Base-by-base conservation (phyloP, 1,140 invertebrate genomes). In the Drosophila burlai region DNA sequence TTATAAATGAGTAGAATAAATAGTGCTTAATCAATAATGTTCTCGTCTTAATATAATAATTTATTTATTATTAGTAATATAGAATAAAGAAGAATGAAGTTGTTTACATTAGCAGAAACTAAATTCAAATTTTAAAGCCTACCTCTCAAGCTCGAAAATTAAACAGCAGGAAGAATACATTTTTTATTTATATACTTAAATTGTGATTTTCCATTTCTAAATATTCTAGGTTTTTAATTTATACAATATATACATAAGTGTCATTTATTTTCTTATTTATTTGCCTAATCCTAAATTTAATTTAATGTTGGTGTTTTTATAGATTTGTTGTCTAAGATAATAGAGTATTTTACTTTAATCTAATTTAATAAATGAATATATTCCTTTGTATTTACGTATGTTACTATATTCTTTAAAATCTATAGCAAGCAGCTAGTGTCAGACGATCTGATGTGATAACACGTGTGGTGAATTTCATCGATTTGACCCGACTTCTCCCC, bases 341-440 rank as follows among this genome's bases (percentile, higher is more conserved):
- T 13, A 15, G 5, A 46, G 13, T 8, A 34, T 4, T 11, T 18
- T 2, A 21, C 3, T 3, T 24, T 24, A 15, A 21, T 47, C 24
- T 24, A 2, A 4, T 18, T 26, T 16, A 1, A 8, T 16, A 16
- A 9, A 26, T 15, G 13, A 5, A 45, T 11, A 3, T 13, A 9
- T 15, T 21, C 2, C 2, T 7, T 13, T 7, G 5, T 21, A 13
- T 7, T 13, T 21, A 21, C 10, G 2, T 11, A 46, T 46, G 3
- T 7, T 11, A 24, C 11, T 26, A 47, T 47, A 26, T 26, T 26
- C 4, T 2, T 3, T 15, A 8, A 46, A 15, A 9, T 21, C 0
- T 8, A 46, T 18, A 68, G 26, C 45, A 65, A 16, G 0, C 11
- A 49, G 65, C 15, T 65, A 34, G 18, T 45, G 57, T 62, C 38